Conservation (phyloP, 2,888 invertebrate species). For the Omphaloscelis lunosa region DNA sequence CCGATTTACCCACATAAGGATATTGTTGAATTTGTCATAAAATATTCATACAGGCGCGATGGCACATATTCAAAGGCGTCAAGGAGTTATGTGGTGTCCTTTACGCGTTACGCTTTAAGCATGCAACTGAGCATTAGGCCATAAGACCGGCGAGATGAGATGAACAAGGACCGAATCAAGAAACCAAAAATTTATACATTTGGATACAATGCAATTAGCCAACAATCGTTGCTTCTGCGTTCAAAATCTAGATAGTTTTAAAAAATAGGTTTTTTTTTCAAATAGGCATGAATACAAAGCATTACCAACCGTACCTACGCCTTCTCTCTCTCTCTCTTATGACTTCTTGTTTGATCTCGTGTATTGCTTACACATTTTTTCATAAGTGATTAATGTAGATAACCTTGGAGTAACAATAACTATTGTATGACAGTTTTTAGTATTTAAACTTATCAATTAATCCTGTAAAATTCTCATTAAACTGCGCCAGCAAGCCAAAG, state of each 20-base stretch:
- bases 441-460: background rate
- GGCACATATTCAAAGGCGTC: constrained; percentile 50
- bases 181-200: background rate
- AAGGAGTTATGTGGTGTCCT: constrained; percentile 65
- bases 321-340: no score
- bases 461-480: background rate
- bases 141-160: constrained; percentile 37
- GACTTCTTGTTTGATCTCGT: no score
- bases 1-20: constrained; percentile 44
- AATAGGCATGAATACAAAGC: background rate
- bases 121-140: constrained; percentile 65
- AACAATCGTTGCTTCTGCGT: background rate
- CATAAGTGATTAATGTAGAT: background rate
- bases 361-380: background rate
- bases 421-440: background rate
- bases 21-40: constrained; percentile 35
- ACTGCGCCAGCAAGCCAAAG: background rate
- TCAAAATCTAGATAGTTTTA: background rate
- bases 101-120: constrained; percentile 65
- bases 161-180: background rate
- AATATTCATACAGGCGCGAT: constrained; percentile 49
- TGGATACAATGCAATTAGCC: background rate
- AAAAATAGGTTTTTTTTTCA: background rate
- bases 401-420: background rate
- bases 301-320: background rate